Percentiles rank a stretch among this genome's conserved stretches.
Evolutionary conservation across 2,113 vertebrate species (phyloP).

Genomic region (Puffinus mauretanicus): DNA sequence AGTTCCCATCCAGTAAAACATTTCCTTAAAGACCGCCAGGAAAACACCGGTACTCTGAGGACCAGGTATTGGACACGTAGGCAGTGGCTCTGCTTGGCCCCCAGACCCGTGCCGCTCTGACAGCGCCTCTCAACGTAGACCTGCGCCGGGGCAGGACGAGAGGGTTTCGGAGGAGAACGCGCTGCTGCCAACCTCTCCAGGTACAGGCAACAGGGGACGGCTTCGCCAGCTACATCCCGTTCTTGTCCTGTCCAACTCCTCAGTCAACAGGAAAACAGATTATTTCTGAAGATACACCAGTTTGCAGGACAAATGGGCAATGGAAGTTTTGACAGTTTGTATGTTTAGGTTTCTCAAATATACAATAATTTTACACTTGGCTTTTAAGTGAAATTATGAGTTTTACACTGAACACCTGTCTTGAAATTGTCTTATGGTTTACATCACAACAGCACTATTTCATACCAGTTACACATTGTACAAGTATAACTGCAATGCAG

Average conservation of each 20-base stretch:
- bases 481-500: neutral
- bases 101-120: accelerated
- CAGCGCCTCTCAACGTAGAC: accelerated
- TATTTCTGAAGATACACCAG: neutral
- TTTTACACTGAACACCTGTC: neutral
- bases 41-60: no score
- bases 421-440: neutral
- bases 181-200: neutral
- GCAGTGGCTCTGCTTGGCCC: neutral
- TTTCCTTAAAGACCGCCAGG: neutral
- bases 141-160: accelerated
- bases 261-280: neutral
- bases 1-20: neutral
- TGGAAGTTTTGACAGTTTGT: neutral
- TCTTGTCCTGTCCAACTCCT: neutral
- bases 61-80: accelerated
- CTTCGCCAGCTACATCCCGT: neutral
- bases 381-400: neutral
- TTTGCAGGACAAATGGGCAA: neutral
- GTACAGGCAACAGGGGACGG: accelerated
- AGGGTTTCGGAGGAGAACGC: neutral
- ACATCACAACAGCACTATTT: neutral
- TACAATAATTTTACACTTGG: neutral
- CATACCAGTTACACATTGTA: neutral
- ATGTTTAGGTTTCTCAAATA: neutral